Percentiles rank a stretch among this genome's conserved stretches.
Conservation (phyloP, 1,140 invertebrate species). For the Drosophila paulistorum region DNA sequence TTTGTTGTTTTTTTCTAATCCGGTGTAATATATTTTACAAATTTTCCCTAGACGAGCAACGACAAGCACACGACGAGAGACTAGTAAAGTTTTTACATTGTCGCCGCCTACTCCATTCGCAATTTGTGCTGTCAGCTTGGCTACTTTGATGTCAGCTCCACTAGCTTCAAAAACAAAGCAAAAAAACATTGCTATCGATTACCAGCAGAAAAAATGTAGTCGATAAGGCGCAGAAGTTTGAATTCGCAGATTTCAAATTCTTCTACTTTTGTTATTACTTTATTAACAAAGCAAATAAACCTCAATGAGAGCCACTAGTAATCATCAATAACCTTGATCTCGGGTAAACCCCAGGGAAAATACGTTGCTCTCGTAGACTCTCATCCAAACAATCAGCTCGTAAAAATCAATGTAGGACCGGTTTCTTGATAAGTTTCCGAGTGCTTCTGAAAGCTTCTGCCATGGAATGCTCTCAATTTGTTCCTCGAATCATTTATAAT, state of each 20-base stretch:
- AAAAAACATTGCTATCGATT: too few species aligned
- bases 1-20: constrained; percentile 42
- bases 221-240: neutral
- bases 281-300: neutral
- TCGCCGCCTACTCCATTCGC: constrained; percentile 38
- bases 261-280: neutral
- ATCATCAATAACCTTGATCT: neutral
- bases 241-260: neutral
- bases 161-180: neutral
- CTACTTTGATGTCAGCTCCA: neutral
- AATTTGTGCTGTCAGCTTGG: neutral
- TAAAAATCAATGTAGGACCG: constrained; percentile 48
- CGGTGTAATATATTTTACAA: constrained; percentile 64
- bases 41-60: constrained; percentile 58
- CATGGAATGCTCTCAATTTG: neutral
- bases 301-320: neutral
- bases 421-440: constrained; percentile 63
- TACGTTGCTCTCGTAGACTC: neutral
- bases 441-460: neutral
- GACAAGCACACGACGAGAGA: constrained; percentile 54
- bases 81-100: constrained; percentile 23
- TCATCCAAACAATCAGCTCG: constrained; percentile 1
- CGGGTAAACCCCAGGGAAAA: constrained; percentile 15
- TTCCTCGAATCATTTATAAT: constrained; percentile 2
- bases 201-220: too few species aligned